These are phyloP conservation scores for Scelioninae gen. 2 DNA, from an alignment of 2,888 invertebrate genomes.

Conservation along the genomic window DNA sequence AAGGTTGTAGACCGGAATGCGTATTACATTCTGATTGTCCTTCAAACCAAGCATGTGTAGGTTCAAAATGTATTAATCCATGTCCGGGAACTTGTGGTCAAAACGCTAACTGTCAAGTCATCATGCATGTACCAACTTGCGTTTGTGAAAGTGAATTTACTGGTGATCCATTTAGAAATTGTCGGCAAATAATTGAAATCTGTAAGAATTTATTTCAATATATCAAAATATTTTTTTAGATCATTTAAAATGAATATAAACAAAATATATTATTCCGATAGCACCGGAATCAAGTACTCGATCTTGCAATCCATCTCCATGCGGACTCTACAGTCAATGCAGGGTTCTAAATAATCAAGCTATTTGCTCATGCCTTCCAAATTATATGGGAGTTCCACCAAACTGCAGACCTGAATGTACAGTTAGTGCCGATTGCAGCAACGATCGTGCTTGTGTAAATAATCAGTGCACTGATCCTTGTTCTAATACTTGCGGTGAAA, in stretches of 20 bases:
- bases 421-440: slow-evolving; percentile 85
- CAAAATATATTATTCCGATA: neutral
- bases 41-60: slow-evolving; percentile 85
- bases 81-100: slow-evolving; percentile 83
- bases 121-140: slow-evolving; percentile 81
- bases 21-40: slow-evolving; percentile 90
- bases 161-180: slow-evolving; percentile 79
- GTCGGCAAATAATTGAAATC: slow-evolving; percentile 76
- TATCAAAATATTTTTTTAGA: neutral
- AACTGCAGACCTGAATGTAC: slow-evolving; percentile 87
- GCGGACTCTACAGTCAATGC: slow-evolving; percentile 79
- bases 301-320: slow-evolving; percentile 72
- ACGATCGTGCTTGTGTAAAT: slow-evolving; percentile 85
- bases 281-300: slow-evolving; percentile 39
- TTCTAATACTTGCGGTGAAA: slow-evolving; percentile 78
- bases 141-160: slow-evolving; percentile 73
- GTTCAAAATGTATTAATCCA: slow-evolving; percentile 85
- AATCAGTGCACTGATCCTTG: slow-evolving; percentile 81
- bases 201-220: slow-evolving; percentile 75
- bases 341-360: slow-evolving; percentile 84
- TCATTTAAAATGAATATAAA: neutral
- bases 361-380: slow-evolving; percentile 79
- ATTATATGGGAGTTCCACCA: slow-evolving; percentile 80
- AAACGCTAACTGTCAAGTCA: slow-evolving; percentile 80
- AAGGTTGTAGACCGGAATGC: slow-evolving; percentile 87